These are phyloP conservation scores for Bos indicus DNA, from an alignment of 2,113 vertebrate species.

Conservation along the genomic window DNA sequence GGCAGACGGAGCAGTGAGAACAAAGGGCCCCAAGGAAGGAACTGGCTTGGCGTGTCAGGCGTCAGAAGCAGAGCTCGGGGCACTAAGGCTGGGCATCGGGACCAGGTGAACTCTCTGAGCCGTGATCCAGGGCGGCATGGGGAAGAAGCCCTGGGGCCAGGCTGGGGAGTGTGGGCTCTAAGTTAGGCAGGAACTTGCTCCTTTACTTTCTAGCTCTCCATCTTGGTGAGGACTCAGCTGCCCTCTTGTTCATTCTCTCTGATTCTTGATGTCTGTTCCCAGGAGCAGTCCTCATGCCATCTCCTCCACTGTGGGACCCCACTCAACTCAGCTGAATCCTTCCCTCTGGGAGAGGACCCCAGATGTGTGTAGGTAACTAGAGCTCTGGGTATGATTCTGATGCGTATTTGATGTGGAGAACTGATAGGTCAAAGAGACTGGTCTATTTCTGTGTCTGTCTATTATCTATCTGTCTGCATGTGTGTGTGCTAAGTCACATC, in stretches of 20 bases:
- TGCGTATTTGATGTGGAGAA: background rate
- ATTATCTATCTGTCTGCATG: background rate
- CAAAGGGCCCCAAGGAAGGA: background rate
- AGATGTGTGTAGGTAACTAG: background rate
- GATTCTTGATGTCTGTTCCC: background rate
- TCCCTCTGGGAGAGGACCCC: background rate
- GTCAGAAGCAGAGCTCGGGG: background rate
- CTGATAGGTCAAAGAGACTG: background rate
- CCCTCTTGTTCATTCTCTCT: background rate
- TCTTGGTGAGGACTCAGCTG: background rate
- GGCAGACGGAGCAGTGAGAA: background rate
- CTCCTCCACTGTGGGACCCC: background rate
- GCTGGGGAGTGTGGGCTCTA: background rate
- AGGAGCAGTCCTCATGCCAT: background rate
- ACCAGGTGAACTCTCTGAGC: background rate
- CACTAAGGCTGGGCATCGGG: background rate
- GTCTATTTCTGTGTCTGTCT: background rate
- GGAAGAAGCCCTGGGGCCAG: fast-evolving
- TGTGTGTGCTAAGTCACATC: background rate
- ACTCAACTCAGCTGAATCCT: background rate
- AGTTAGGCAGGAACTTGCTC: background rate
- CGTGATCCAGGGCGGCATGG: fast-evolving
- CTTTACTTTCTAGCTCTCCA: background rate
- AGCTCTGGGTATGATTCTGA: fast-evolving
- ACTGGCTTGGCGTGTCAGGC: background rate